phyloP scores from a whole-genome alignment of 2,797 vertebrate species.

The Acropternis orthonyx region DNA sequence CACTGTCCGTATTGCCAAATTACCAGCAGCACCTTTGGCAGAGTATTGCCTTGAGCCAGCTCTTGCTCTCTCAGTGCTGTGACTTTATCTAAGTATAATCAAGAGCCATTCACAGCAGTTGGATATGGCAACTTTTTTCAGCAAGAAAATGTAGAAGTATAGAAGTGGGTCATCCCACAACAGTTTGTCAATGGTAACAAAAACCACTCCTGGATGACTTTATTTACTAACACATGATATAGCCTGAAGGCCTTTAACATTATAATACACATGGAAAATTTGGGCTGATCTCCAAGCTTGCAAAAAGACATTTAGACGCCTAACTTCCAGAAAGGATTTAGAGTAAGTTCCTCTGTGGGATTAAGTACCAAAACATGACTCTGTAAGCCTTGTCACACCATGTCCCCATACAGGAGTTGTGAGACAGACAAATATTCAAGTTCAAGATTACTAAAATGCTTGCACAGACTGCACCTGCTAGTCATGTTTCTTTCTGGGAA shows the following conservation, averaged over 20 bases:
- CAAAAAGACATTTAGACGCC: neutral
- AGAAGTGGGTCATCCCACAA: neutral
- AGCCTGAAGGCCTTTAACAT: neutral
- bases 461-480: neutral
- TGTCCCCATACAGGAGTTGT: neutral
- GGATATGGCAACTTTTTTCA: neutral
- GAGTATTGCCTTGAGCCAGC: neutral
- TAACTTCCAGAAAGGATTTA: neutral
- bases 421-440: neutral
- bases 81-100: neutral
- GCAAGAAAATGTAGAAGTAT: neutral
- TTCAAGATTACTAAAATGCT: neutral
- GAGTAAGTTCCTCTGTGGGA: neutral
- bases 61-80: neutral
- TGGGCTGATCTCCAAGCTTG: neutral
- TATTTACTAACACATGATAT: neutral
- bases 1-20: neutral
- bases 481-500: neutral
- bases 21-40: neutral
- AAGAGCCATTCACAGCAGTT: neutral
- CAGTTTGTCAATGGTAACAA: neutral
- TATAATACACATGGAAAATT: neutral
- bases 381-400: neutral
- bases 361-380: neutral
- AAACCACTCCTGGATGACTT: neutral